phyloP scores from a whole-genome alignment of 1,140 invertebrate genomes.

The Eueides isabella region DNA sequence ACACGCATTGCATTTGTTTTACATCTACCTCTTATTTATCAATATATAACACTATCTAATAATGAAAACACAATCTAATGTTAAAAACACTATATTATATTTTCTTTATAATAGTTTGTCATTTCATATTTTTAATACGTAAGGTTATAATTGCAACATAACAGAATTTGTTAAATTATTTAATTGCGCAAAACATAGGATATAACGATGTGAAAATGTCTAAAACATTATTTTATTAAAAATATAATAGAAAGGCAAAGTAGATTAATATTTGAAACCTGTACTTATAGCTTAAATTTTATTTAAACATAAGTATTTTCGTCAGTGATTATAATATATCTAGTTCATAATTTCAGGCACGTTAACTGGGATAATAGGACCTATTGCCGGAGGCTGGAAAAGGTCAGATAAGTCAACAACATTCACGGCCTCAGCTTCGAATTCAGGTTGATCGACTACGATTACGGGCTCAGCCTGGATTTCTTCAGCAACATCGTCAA shows the following conservation, averaged over 20 bases:
- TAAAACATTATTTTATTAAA: not conserved
- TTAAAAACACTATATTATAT: too few species aligned
- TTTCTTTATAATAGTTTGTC: too few species aligned
- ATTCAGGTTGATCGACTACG: not conserved
- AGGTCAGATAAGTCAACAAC: conserved; percentile 14
- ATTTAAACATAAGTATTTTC: too few species aligned
- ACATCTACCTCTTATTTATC: too few species aligned
- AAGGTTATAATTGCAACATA: not conserved
- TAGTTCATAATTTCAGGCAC: conserved; percentile 1
- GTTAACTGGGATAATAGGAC: not conserved
- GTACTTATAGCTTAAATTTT: too few species aligned
- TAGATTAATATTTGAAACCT: not conserved
- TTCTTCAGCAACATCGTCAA: not conserved
- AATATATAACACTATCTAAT: too few species aligned
- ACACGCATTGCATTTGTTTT: too few species aligned
- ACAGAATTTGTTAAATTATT: not conserved
- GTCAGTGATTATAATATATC: not conserved
- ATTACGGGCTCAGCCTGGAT: not conserved
- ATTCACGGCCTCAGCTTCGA: not conserved
- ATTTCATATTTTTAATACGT: too few species aligned
- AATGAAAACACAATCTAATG: too few species aligned
- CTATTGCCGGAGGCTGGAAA: not conserved
- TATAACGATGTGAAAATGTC: not conserved
- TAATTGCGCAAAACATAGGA: not conserved
- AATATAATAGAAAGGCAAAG: not conserved